Conservation (phyloP, 2,888 invertebrate genomes). For the Gerosis bhagava region DNA sequence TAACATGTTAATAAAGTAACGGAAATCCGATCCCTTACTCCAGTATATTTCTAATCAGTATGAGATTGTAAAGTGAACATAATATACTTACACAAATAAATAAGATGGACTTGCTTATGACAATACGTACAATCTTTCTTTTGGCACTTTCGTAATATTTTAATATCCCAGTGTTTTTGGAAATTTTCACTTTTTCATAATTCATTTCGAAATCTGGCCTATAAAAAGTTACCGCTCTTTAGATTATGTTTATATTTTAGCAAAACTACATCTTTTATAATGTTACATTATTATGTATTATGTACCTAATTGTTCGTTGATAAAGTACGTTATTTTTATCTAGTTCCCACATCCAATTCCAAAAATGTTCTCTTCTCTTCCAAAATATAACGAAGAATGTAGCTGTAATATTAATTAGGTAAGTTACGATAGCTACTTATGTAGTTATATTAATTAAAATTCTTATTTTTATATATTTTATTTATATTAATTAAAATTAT, state of each 20-base stretch:
- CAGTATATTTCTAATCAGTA: no score
- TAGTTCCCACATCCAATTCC: slow-evolving; percentile 39
- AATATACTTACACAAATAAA: slow-evolving; percentile 8
- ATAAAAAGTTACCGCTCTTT: neutral
- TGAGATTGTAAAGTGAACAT: neutral
- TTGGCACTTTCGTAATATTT: slow-evolving; percentile 26
- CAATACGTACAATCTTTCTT: slow-evolving; percentile 4
- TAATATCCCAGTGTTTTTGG: slow-evolving; percentile 20
- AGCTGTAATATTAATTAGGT: slow-evolving; percentile 23
- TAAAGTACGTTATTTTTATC: slow-evolving; percentile 25
- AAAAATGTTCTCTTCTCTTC: slow-evolving; percentile 34
- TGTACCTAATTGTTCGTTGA: slow-evolving; percentile 18
- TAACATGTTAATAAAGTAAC: no score
- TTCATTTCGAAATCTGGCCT: slow-evolving; percentile 22
- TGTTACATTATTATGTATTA: neutral
- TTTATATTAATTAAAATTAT: no score
- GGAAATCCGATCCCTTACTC: no score
- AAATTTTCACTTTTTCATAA: slow-evolving; percentile 15
- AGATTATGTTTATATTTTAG: neutral
- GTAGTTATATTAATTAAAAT: no score
- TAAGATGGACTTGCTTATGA: slow-evolving; percentile 8
- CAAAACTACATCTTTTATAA: no score
- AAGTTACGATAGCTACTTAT: no score
- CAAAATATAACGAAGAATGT: slow-evolving; percentile 32
- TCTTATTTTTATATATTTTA: no score